Conservation (phyloP, 2,113 vertebrate species). For the Stegastes partitus region DNA sequence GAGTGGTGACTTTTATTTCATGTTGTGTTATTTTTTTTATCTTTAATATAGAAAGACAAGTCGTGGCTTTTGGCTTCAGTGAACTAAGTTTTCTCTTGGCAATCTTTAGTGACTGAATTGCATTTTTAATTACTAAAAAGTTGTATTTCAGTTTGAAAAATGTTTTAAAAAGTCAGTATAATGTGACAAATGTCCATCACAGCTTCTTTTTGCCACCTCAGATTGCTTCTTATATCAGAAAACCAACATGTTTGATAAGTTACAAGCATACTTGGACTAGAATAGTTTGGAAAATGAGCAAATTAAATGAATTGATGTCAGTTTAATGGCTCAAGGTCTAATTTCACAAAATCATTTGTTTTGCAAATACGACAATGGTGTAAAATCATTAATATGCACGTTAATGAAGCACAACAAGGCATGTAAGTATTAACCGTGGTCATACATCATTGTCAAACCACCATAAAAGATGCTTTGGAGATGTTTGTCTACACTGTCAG, state of each 20-base stretch:
- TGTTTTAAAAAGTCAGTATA: background rate
- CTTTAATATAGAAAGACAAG: background rate
- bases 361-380: background rate
- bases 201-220: no score
- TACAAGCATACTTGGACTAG: background rate
- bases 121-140: background rate
- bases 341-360: background rate
- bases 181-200: no score
- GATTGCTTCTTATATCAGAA: background rate
- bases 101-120: background rate
- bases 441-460: constrained; percentile 39
- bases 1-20: background rate
- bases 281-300: no score
- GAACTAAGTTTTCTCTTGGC: background rate
- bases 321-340: background rate
- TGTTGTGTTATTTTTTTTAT: background rate
- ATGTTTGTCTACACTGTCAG: constrained; percentile 45
- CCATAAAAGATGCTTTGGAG: constrained; percentile 43
- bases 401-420: constrained; percentile 11
- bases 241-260: background rate
- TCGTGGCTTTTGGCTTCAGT: background rate
- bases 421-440: constrained; percentile 13
- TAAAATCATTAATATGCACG: constrained; percentile 6
- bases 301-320: background rate
- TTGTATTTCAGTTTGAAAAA: background rate